Evolutionary conservation across 2,888 invertebrate species (phyloP), one percentile per base, ranked within the genome.

Genomic region (Mesorhabditis sp.): DNA sequence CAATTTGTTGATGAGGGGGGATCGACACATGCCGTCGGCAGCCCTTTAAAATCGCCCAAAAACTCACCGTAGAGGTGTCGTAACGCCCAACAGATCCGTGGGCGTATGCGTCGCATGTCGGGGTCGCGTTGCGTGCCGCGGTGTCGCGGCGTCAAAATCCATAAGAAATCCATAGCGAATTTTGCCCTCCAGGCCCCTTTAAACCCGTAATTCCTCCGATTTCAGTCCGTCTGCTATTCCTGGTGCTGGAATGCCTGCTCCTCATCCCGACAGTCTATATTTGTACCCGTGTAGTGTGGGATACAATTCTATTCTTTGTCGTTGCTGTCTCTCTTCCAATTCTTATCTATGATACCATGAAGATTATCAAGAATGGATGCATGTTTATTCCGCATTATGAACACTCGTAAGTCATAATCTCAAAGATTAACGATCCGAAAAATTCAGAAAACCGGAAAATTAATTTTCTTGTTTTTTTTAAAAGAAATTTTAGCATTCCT

Each of bases 231-330:
- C 58, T 50, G 1, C 58, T 50, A 0, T 50, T 50, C 58, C 58
- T 50, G 7, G 58, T n/a, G 10, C 2, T 50, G 2, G 58, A 50
- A n/a, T 13, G 7, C 58, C n/a, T 50, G 10, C n/a, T 13, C 58
- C 58, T 50, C n/a, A n/a, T 50, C 10, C 58, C 58, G n/a, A 50
- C n/a, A 13, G 10, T 50, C 58, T 50, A 50, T 50, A n/a, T 50
- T n/a, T 50, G 58, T n/a, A 50, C 58, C 58, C 58, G 58, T 13
- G 58, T 50, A 1, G n/a, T n/a, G 10, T n/a, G n/a, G 7, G 58
- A 50, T 50, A 50, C 58, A 50, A 50, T 50, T 50, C 58, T 50
- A 10, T 50, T 13, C n/a, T 50, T 50, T 50, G 58, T 50, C 58
- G 10, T 50, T 13, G 58, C 58, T 50, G 7, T 10, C n/a, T 13